These are phyloP conservation scores for Ctena decussata DNA, from an alignment of 2,888 invertebrate species.

Conservation along the genomic window DNA sequence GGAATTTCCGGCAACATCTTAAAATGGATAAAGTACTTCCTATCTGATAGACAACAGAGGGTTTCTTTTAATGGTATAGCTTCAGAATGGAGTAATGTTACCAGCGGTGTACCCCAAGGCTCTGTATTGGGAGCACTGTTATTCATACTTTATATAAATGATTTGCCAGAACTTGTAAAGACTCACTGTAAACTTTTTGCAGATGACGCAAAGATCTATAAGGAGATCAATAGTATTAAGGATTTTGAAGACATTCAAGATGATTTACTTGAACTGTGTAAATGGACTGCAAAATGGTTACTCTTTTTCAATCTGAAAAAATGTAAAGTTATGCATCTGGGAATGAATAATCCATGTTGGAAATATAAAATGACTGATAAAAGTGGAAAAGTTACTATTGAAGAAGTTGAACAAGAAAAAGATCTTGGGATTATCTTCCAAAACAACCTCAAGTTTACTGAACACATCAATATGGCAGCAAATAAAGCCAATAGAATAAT, in stretches of 20 bases:
- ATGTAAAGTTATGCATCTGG: no score
- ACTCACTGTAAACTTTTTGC: conserved; percentile 8
- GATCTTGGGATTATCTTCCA: conserved; percentile 33
- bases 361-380: no score
- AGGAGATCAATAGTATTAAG: not conserved
- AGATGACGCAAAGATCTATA: conserved; percentile 1
- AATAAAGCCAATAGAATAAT: conserved; percentile 36
- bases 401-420: not conserved
- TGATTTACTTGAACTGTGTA: conserved; percentile 10
- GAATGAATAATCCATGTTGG: no score
- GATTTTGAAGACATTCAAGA: conserved; percentile 17
- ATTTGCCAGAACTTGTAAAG: not conserved
- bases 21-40: not conserved
- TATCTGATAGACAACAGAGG: not conserved
- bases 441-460: conserved; percentile 17
- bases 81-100: conserved; percentile 27
- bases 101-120: conserved; percentile 19
- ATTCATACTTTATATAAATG: conserved; percentile 4
- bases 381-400: no score
- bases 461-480: conserved; percentile 14
- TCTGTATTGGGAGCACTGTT: conserved; percentile 17
- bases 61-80: not conserved
- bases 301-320: conserved; percentile 22
- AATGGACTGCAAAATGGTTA: conserved; percentile 23
- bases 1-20: conserved; percentile 11